Evolutionary conservation across 2,888 invertebrate genomes (phyloP).

Genomic region (Xanthia togata): DNA sequence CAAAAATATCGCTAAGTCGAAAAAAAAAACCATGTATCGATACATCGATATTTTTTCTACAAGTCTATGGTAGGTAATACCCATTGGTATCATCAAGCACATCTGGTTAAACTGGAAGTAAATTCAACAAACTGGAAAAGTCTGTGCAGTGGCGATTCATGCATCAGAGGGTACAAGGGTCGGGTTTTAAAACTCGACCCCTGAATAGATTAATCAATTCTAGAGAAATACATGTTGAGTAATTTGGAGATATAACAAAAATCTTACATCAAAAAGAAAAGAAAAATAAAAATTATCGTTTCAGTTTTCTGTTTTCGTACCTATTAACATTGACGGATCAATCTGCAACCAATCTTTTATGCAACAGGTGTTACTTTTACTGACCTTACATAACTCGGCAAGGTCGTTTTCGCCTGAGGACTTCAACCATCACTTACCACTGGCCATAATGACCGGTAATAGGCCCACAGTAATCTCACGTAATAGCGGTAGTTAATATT

Average conservation of each 20-base stretch:
- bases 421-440: slow-evolving; percentile 20
- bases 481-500: slow-evolving; percentile 55
- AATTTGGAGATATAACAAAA: too few relatives aligned
- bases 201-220: neutral
- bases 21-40: too few relatives aligned
- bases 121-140: neutral
- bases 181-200: neutral
- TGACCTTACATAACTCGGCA: slow-evolving; percentile 54
- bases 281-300: too few relatives aligned
- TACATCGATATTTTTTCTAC: too few relatives aligned
- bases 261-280: too few relatives aligned
- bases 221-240: neutral
- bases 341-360: neutral
- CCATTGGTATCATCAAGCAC: neutral
- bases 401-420: slow-evolving; percentile 44
- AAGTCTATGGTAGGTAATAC: neutral
- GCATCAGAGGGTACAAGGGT: neutral
- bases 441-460: slow-evolving; percentile 27
- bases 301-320: too few relatives aligned
- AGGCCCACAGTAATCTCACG: slow-evolving; percentile 25
- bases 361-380: slow-evolving; percentile 37
- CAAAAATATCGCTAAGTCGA: too few relatives aligned
- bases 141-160: neutral
- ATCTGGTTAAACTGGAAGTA: slow-evolving; percentile 2
- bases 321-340: neutral